Base-by-base conservation (phyloP, 1,140 invertebrate species). In the Asobara japonica region DNA sequence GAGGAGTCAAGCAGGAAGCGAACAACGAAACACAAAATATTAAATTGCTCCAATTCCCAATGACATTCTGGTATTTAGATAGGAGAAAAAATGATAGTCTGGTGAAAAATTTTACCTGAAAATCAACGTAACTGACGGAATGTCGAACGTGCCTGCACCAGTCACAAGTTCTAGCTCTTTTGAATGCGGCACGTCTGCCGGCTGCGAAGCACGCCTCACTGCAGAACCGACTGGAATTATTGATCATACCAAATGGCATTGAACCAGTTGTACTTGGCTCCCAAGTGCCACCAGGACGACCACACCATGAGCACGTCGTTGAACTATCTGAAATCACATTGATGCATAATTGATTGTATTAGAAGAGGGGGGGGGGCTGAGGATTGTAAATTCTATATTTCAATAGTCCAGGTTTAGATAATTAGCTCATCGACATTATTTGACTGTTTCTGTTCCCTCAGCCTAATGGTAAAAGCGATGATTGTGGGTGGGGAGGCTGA, bases 51-150 rank as follows among this genome's bases (percentile, higher is more conserved):
- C n/a, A n/a, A n/a, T n/a, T n/a, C n/a, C n/a, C n/a, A n/a, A n/a
- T n/a, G n/a, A n/a, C n/a, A n/a, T n/a, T n/a, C n/a, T n/a, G n/a
- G n/a, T n/a, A n/a, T n/a, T n/a, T n/a, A n/a, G n/a, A n/a, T n/a
- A n/a, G n/a, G n/a, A n/a, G n/a, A n/a, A n/a, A n/a, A n/a, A n/a
- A n/a, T n/a, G n/a, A n/a, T n/a, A n/a, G n/a, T 56, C 25, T n/a
- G n/a, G 3, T 3, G 25, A 25, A 68, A 48, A 22, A 25, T 45
- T 67, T 77, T 79, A 90, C 89, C 88, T 91, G 90, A 83, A 96
- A 95, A 84, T 97, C 95, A 16, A 96, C 94, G 79, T 96, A 96
- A 76, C 94, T 96, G n/a, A 97, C 94, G 0, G 95, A 96, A 79
- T 96, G 94, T 22, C 95, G 88, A 8, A 97, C 92, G 80, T 97